phyloP scores from a whole-genome alignment of 2,113 vertebrate genomes.

The Aptenodytes patagonicus region DNA sequence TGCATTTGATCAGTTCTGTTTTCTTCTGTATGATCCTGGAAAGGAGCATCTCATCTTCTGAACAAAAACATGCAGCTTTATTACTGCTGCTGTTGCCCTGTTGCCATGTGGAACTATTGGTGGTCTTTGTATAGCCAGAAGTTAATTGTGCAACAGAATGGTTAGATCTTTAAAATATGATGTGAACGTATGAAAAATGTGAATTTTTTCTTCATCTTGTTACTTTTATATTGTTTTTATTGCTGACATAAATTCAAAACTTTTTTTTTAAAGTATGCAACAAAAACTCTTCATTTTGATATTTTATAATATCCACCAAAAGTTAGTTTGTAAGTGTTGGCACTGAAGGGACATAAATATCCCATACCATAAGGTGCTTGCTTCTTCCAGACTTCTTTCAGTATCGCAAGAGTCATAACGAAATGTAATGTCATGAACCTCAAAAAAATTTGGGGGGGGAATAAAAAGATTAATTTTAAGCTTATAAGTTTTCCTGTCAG shows the following conservation, averaged over 20 bases:
- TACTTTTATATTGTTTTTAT: not conserved
- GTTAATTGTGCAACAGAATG: not conserved
- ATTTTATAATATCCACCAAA: not conserved
- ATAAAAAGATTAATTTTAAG: not conserved
- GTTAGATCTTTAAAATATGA: not conserved
- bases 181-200: not conserved
- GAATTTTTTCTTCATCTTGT: not conserved
- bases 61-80: not conserved
- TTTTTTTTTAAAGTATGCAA: not conserved
- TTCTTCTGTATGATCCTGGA: not conserved
- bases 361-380: fast-evolving
- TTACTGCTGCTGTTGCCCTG: not conserved
- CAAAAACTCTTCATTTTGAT: not conserved
- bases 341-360: not conserved
- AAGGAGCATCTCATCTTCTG: not conserved
- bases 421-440: not conserved
- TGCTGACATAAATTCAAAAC: not conserved
- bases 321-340: not conserved
- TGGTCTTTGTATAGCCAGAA: not conserved
- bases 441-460: not conserved
- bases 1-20: not conserved
- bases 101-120: not conserved
- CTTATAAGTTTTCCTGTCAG: not conserved
- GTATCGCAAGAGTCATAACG: not conserved
- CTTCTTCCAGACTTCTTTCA: not conserved